A percentile compares a stretch with the other conserved stretches of the same genome.
Evolutionary conservation across 2,797 vertebrate species (phyloP).

Genomic region (Spheniscus humboldti): DNA sequence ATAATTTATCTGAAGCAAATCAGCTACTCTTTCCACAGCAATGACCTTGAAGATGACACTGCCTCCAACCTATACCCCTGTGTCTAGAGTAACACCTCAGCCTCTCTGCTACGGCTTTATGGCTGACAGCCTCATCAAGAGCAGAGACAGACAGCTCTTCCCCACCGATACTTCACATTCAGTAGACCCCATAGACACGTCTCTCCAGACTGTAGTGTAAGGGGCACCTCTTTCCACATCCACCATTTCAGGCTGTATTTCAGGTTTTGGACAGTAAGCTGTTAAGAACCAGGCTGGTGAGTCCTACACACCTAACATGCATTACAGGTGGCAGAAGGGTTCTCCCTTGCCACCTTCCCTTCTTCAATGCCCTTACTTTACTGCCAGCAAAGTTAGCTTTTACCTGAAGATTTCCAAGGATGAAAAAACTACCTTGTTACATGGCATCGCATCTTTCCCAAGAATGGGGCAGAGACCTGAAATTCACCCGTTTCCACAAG

Average conservation of each 20-base stretch:
- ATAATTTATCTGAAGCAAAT: background rate
- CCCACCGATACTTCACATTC: background rate
- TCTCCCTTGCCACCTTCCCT: background rate
- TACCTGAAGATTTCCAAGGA: background rate
- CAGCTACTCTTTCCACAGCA: background rate
- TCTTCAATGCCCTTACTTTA: background rate
- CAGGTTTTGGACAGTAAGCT: background rate
- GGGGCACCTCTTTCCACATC: background rate
- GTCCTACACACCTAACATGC: background rate
- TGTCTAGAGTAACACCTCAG: background rate
- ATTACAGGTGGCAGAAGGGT: background rate
- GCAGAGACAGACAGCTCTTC: background rate
- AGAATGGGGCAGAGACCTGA: background rate
- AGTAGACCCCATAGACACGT: background rate
- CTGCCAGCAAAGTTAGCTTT: background rate
- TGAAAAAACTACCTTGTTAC: background rate
- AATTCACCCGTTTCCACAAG: background rate
- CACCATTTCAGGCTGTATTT: background rate
- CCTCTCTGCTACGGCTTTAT: background rate
- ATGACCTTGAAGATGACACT: background rate
- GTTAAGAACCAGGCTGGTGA: background rate
- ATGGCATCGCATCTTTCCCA: background rate
- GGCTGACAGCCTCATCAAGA: background rate
- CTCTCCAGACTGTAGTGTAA: background rate
- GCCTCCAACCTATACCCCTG: background rate